These are phyloP conservation scores for Onchidella celtica DNA, from an alignment of 2,888 invertebrate species.

Conservation along the genomic window DNA sequence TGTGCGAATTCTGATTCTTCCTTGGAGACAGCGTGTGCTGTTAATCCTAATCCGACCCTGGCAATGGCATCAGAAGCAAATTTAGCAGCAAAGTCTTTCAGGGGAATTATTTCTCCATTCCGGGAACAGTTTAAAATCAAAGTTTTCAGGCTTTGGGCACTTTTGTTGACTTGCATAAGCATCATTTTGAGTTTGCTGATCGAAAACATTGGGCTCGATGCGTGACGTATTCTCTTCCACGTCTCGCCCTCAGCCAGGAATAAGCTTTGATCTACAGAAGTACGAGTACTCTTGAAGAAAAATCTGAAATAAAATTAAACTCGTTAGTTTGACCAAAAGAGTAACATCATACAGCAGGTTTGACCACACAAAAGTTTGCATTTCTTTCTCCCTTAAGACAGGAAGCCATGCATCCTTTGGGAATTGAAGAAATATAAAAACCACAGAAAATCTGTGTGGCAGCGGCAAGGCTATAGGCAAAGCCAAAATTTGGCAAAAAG, in stretches of 20 bases:
- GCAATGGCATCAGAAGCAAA: slow-evolving; percentile 3
- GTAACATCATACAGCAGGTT: no score
- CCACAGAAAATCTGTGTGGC: no score
- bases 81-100: slow-evolving; percentile 1
- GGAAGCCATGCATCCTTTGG: no score
- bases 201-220: neutral
- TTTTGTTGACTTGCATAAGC: neutral
- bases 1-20: neutral
- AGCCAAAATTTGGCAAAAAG: no score
- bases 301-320: no score
- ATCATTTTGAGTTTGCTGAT: neutral
- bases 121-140: neutral
- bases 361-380: no score
- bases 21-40: neutral
- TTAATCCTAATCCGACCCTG: neutral
- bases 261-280: neutral
- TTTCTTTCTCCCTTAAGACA: no score
- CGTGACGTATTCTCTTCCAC: slow-evolving; percentile 3
- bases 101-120: neutral
- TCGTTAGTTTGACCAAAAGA: no score
- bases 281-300: neutral
- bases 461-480: no score
- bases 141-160: neutral
- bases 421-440: no score
- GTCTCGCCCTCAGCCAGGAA: neutral